Base-by-base conservation (phyloP, 2,888 invertebrate genomes). In the Archips crataeganus region DNA sequence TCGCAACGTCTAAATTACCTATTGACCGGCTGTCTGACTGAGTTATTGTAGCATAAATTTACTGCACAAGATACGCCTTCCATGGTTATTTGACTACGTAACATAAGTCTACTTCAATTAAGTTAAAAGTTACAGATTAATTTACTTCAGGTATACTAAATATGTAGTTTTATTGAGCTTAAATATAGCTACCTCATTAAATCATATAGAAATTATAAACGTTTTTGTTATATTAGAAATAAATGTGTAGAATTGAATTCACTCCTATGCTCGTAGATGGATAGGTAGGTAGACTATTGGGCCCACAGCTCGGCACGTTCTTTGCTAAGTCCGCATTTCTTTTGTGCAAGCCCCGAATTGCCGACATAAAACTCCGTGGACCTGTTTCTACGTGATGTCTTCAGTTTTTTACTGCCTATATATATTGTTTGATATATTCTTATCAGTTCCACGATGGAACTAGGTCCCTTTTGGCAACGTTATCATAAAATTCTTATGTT, bases 1-100 rank as follows among this genome's bases (percentile, higher is more conserved):
- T 76, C 78, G 79, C 84, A 91, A 94, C 94, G 88, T 93, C 94
- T 94, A 93, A 93, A 94, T 94, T 93, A 93, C 91, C 89, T 91
- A 91, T 90, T 88, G 92, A 86, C 85, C 85, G 85, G 87, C 90
- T 87, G 92, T 90, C 91, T 83, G 81, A 76, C 83, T 93, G 94
- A 94, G 90, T 92, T 94, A 93, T 93, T 87, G 92, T 88, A 86
- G 85, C 92, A 94, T 94, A 94, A 94, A 94, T 94, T 91, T 91
- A 86, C 82, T 83, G 80, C 81, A 65, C 70, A 78, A 84, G 87
- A 81, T 84, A 90, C 92, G 91, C 92, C 92, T 89, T 85, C 78
- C 77, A 75, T 82, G 81, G 81, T 86, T 87, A 87, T 84, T 86
- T 81, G 84, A 80, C 83, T 84, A 85, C 80, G 80, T 82, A 82